Evolutionary conservation across 1,140 invertebrate species (phyloP), one percentile per base, ranked within the genome.

Genomic region (Patella vulgata): DNA sequence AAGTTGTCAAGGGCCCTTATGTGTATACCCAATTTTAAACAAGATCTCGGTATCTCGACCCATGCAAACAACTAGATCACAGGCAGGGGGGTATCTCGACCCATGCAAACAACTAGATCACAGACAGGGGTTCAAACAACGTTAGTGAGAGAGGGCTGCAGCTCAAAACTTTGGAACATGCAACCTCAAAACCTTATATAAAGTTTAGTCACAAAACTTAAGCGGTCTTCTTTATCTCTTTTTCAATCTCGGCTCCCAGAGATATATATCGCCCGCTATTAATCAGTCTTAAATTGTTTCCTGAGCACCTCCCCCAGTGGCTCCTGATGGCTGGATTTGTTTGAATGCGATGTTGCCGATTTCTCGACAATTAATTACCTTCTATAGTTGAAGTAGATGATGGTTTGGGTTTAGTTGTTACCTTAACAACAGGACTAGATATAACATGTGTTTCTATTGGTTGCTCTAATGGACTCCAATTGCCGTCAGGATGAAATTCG

Each of bases 401-500:
- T 19, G 59, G 9, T 3, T 40, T 25, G 27, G 60, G 30, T 43
- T 39, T 17, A 36, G 57, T 56, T 44, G 40, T 27, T 17, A 36
- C 33, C 52, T 54, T 63, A 1, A 55, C 17, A 17, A 61, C 65
- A 27, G 78, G 71, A 47, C 68, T 79, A 23, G 44, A 56, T 27
- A 80, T 75, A 4, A 71, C 60, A 62, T 78, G 75, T 33, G 74
- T 72, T 66, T 85, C 84, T 70, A 87, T 87, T 40, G 82, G 83
- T n/a, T 75, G 68, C 44, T 81, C 86, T 40, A 92, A 87, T 66
- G 91, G 90, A 42, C 91, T 92, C 94, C 94, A 97, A n/a, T 88
- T 91, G 33, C 94, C 94, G 85, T 96, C 93, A 80, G 93, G 91
- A 68, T 92, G 88, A 51, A 97, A 87, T 71, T 95, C 92, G 68